These are phyloP conservation scores for Gnathonemus longibarbis DNA, from an alignment of 2,113 vertebrate genomes.

Conservation along the genomic window DNA sequence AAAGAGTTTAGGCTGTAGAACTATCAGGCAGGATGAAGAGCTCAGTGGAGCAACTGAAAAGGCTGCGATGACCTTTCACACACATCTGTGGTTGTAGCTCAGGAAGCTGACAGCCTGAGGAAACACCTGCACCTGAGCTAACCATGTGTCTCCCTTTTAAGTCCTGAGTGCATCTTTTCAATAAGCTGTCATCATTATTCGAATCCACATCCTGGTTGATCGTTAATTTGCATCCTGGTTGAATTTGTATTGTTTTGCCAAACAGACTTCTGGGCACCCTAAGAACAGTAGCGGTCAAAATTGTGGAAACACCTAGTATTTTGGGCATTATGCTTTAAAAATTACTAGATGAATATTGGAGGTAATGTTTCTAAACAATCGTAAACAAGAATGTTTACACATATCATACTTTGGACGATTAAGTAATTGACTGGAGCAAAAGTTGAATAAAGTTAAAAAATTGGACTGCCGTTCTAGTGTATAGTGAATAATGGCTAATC, in stretches of 20 bases:
- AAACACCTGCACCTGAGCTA: neutral
- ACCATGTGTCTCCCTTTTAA: neutral
- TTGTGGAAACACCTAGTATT: neutral
- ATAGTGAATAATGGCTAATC: neutral
- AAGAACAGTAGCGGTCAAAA: neutral
- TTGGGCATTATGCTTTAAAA: neutral
- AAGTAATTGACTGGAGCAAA: neutral
- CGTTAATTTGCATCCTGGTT: neutral
- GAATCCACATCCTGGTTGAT: neutral
- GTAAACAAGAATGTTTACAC: neutral
- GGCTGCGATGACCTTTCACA: neutral
- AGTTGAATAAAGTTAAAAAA: neutral
- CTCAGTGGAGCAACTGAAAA: neutral
- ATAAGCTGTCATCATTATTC: neutral
- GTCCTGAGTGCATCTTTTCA: neutral
- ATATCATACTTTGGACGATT: neutral
- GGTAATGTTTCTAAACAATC: neutral
- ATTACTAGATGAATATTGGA: neutral
- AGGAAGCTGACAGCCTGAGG: neutral
- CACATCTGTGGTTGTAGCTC: neutral
- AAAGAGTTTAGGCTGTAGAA: neutral
- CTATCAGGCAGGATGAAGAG: neutral
- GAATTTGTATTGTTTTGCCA: neutral
- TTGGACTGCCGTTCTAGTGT: neutral
- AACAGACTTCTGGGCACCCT: neutral